Evolutionary conservation across 2,888 invertebrate genomes (phyloP).

Genomic region (Pachydiplax longipennis): DNA sequence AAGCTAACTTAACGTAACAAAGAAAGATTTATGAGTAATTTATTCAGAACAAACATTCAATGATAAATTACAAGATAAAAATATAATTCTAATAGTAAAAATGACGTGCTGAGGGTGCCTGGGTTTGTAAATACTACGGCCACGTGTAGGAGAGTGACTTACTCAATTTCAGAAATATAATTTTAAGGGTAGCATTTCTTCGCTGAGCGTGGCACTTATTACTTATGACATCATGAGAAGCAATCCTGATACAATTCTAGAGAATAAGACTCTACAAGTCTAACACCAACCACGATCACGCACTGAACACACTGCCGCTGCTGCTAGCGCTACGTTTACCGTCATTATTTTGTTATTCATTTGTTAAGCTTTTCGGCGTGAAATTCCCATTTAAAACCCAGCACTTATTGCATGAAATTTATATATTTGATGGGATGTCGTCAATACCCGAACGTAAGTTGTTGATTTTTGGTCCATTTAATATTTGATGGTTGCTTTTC

Average conservation of each 20-base stretch:
- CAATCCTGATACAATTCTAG: not conserved
- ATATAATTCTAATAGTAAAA: no score
- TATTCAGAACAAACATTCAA: no score
- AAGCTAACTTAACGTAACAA: no score
- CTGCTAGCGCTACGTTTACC: not conserved
- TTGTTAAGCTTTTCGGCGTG: not conserved
- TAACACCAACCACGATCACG: not conserved
- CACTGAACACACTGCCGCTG: not conserved
- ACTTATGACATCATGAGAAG: not conserved
- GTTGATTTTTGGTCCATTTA: not conserved
- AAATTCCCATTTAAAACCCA: not conserved
- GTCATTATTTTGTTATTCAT: not conserved
- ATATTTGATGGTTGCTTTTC: no score
- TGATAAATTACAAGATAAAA: no score
- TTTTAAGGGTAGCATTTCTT: not conserved
- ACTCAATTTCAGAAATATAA: not conserved
- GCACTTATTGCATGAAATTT: not conserved
- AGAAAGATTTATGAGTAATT: not conserved
- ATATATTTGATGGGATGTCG: not conserved
- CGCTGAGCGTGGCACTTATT: not conserved
- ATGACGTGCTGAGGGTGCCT: no score
- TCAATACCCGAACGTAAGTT: slow-evolving; percentile 17
- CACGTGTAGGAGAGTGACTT: not conserved
- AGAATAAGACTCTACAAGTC: not conserved
- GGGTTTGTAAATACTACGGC: not conserved